phyloP scores from a whole-genome alignment of 2,797 vertebrate genomes.

The Avahi laniger region DNA sequence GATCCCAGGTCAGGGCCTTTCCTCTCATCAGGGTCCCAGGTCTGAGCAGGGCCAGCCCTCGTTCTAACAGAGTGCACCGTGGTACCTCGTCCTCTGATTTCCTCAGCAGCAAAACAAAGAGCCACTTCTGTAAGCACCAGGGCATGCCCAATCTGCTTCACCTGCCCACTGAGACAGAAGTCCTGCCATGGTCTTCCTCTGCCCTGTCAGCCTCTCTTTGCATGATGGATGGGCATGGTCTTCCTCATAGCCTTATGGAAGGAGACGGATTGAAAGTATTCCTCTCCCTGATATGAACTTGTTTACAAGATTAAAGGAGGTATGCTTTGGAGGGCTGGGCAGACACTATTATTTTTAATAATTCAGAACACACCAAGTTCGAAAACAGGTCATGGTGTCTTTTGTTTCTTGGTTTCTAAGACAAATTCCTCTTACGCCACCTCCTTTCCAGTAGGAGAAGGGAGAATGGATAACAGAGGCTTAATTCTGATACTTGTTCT shows the following conservation, averaged over 20 bases:
- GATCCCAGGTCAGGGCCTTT: too few relatives aligned
- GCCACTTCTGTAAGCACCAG: background rate
- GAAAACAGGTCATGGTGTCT: conserved; percentile 25
- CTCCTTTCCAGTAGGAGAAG: background rate
- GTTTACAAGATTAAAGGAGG: conserved; percentile 68
- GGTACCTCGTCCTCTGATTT: background rate
- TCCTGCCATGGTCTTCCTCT: background rate
- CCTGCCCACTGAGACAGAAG: background rate
- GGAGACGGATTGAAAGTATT: conserved; percentile 44
- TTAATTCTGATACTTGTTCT: background rate
- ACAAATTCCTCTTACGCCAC: background rate
- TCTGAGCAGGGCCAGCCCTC: background rate
- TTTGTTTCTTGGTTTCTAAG: background rate
- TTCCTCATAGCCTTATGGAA: background rate
- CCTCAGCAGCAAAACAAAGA: background rate
- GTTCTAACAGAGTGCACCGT: background rate
- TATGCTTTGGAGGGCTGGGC: conserved; percentile 1
- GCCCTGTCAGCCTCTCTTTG: background rate
- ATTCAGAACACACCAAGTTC: conserved; percentile 34
- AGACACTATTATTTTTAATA: conserved; percentile 50
- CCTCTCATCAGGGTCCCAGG: background rate
- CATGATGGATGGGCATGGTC: background rate
- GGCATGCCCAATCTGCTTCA: background rate
- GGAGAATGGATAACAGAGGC: background rate
- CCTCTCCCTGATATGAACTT: conserved; percentile 50